Conservation (phyloP, 2,797 vertebrate genomes). For the Takifugu rubripes region DNA sequence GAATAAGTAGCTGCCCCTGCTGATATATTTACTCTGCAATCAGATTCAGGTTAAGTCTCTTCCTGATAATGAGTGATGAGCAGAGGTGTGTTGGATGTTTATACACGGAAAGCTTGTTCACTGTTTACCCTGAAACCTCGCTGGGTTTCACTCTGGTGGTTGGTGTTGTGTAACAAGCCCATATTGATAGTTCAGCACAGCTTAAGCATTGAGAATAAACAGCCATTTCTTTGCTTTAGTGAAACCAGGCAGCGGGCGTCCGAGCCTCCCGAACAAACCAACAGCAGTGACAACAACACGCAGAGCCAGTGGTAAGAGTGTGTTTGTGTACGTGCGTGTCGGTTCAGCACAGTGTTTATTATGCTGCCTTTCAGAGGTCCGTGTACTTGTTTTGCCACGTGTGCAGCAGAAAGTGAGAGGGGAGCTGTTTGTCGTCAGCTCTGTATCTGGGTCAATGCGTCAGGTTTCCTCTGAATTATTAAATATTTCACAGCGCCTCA, state of each 20-base stretch:
- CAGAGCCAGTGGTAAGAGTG: constrained; percentile 47
- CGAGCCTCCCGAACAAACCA: constrained; percentile 43
- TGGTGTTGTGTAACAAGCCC: not conserved
- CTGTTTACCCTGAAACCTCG: constrained; percentile 20
- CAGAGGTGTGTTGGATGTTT: not conserved
- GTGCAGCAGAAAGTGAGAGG: not conserved
- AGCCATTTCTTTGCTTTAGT: constrained; percentile 24
- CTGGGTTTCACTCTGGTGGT: not conserved
- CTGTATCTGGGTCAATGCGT: not conserved
- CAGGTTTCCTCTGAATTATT: no score
- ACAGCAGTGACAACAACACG: constrained; percentile 30
- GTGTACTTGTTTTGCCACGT: constrained; percentile 5
- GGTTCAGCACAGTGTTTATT: not conserved
- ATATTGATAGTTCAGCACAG: not conserved
- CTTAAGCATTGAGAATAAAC: not conserved
- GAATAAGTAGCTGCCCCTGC: constrained; percentile 5
- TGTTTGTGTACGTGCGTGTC: constrained; percentile 6
- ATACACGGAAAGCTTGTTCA: not conserved
- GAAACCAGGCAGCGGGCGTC: constrained; percentile 42
- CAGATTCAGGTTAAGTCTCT: not conserved
- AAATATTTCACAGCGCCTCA: not conserved
- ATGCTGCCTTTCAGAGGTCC: not conserved
- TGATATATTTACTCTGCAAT: constrained; percentile 8
- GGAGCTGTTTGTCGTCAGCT: not conserved
- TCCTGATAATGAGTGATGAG: not conserved